Conservation (phyloP, 2,113 vertebrate species). For the Hyla sarda region DNA sequence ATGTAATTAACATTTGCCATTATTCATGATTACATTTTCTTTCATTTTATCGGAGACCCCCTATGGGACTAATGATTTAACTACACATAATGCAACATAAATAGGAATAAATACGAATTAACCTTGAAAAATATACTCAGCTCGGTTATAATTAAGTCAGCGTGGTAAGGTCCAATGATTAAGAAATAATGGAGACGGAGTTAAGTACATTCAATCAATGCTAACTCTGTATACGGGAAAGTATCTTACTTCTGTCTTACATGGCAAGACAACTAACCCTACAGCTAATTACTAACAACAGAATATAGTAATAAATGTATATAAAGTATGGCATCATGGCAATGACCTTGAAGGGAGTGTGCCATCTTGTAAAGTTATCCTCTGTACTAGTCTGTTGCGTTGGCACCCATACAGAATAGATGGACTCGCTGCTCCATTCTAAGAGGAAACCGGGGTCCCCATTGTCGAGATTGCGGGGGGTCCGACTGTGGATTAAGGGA, state of each 20-base stretch:
- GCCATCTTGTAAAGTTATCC: too few species aligned
- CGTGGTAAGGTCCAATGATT: conserved; percentile 40
- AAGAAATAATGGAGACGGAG: conserved; percentile 51
- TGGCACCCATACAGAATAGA: too few species aligned
- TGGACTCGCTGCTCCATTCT: too few species aligned
- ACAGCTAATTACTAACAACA: not conserved
- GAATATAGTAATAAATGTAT: not conserved
- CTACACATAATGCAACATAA: conserved; percentile 42
- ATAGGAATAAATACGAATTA: conserved; percentile 46
- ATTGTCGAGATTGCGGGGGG: too few species aligned
- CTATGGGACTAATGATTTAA: conserved; percentile 41
- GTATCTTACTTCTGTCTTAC: not conserved
- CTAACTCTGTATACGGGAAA: conserved; percentile 39
- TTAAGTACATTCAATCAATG: conserved; percentile 56
- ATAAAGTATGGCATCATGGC: not conserved
- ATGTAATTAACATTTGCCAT: conserved; percentile 25
- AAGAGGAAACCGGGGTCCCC: too few species aligned
- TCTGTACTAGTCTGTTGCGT: too few species aligned
- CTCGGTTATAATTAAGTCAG: conserved; percentile 50
- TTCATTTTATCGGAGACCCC: conserved; percentile 35
- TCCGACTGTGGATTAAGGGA: too few species aligned
- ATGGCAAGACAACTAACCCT: conserved; percentile 18
- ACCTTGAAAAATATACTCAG: conserved; percentile 48
- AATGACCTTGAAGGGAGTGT: not conserved
- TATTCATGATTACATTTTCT: conserved; percentile 33